Percentiles rank a stretch among this genome's conserved stretches.
These are phyloP conservation scores for Serrognathus titanus DNA, from an alignment of 2,888 invertebrate genomes.

Conservation along the genomic window DNA sequence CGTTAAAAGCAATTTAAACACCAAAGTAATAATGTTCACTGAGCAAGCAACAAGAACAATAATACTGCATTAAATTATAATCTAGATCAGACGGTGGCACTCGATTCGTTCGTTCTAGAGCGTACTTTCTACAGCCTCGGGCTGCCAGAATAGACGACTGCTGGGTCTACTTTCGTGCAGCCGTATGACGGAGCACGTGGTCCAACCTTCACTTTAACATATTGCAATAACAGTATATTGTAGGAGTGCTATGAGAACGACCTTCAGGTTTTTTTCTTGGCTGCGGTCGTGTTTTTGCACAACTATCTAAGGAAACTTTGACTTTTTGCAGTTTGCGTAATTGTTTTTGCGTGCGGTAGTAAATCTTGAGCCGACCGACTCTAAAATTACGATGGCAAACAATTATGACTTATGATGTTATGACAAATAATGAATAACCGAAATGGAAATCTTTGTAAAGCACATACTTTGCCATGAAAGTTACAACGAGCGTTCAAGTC, in stretches of 20 bases:
- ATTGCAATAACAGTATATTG: conserved; percentile 22
- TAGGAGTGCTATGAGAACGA: conserved; percentile 24
- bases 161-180: conserved; percentile 23
- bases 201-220: conserved; percentile 23
- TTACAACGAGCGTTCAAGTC: too few species aligned
- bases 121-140: conserved; percentile 25
- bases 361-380: too few species aligned
- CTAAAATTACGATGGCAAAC: too few species aligned
- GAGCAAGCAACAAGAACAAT: conserved; percentile 2
- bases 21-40: background rate
- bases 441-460: too few species aligned
- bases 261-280: conserved; percentile 21
- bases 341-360: too few species aligned
- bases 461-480: too few species aligned
- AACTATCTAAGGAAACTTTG: background rate
- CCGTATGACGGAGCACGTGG: conserved; percentile 12
- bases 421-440: too few species aligned
- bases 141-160: conserved; percentile 18
- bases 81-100: conserved; percentile 22
- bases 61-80: conserved; percentile 21
- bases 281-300: background rate
- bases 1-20: too few species aligned
- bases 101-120: conserved; percentile 15
- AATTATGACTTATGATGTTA: too few species aligned
- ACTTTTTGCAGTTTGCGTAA: too few species aligned